These are phyloP conservation scores for Leptinotarsa peninsularis DNA, from an alignment of 2,888 invertebrate species.

Conservation along the genomic window DNA sequence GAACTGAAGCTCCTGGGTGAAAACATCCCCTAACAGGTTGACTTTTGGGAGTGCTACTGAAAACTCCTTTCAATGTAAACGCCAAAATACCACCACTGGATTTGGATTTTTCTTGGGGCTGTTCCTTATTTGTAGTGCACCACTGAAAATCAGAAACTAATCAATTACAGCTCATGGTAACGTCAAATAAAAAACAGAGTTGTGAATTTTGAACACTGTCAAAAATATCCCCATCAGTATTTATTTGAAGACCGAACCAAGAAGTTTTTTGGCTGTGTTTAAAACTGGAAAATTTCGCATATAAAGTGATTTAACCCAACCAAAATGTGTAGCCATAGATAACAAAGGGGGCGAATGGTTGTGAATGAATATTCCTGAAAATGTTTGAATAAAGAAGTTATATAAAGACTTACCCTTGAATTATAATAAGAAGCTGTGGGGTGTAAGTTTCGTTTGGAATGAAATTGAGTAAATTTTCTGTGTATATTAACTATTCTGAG, in stretches of 20 bases:
- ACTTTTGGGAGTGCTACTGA: conserved; percentile 60
- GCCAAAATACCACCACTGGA: conserved; percentile 56
- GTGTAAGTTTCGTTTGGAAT: conserved; percentile 43
- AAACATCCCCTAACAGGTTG: conserved; percentile 83
- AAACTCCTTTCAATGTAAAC: conserved; percentile 54
- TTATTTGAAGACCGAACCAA: too few relatives aligned
- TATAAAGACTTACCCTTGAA: conserved; percentile 52
- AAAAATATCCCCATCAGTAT: too few relatives aligned
- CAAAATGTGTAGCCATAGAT: too few relatives aligned
- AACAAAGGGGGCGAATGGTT: too few relatives aligned
- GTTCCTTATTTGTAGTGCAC: conserved; percentile 41
- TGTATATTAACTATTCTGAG: conserved; percentile 46
- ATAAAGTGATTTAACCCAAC: too few relatives aligned
- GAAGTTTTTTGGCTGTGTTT: too few relatives aligned
- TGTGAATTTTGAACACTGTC: too few relatives aligned
- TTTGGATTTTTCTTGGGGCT: conserved; percentile 46
- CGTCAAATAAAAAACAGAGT: too few relatives aligned
- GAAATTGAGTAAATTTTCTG: conserved; percentile 52
- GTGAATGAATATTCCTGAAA: background rate
- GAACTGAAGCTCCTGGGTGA: conserved; percentile 84
- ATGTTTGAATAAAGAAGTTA: conserved; percentile 29
- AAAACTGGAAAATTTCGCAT: too few relatives aligned
- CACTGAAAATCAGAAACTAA: conserved; percentile 13
- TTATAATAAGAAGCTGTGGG: conserved; percentile 44
- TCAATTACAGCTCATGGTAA: too few relatives aligned